These are phyloP conservation scores for Oophaga pumilio DNA, from an alignment of 2,113 vertebrate species.

Conservation along the genomic window DNA sequence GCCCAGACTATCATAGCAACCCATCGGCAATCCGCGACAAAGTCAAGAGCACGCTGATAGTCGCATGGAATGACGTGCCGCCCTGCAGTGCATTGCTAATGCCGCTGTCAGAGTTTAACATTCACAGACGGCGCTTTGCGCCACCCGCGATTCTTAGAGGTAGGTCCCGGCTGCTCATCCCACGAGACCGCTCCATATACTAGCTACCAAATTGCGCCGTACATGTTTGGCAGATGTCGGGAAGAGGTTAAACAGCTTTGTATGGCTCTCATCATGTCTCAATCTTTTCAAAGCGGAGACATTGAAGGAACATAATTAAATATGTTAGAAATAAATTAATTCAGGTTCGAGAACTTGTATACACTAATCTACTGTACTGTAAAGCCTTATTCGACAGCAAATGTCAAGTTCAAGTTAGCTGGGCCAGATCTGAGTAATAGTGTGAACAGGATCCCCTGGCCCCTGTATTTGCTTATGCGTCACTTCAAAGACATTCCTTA, in stretches of 20 bases:
- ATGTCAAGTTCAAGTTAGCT: conserved; percentile 50
- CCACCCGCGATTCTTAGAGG: no score
- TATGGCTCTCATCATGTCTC: not conserved
- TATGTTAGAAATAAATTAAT: not conserved
- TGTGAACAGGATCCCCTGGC: conserved; percentile 23
- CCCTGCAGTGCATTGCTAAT: no score
- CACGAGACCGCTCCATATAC: no score
- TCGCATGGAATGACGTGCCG: no score
- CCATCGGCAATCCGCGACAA: no score
- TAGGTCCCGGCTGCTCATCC: no score
- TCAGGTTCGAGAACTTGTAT: not conserved
- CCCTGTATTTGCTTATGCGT: conserved; percentile 29
- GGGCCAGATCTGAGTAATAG: conserved; percentile 6
- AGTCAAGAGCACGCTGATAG: no score
- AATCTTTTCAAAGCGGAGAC: not conserved
- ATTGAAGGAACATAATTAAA: not conserved
- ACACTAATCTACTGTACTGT: conserved; percentile 15
- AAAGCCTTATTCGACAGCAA: not conserved
- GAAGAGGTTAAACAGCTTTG: not conserved
- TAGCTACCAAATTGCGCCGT: no score
- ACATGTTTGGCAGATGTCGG: no score
- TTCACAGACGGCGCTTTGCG: no score
- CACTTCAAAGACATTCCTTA: conserved; percentile 52
- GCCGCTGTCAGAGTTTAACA: no score
- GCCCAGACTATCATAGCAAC: no score